Percentiles rank a stretch among this genome's conserved stretches.
Conservation (phyloP, 2,113 vertebrate species). For the Mus pahari region DNA sequence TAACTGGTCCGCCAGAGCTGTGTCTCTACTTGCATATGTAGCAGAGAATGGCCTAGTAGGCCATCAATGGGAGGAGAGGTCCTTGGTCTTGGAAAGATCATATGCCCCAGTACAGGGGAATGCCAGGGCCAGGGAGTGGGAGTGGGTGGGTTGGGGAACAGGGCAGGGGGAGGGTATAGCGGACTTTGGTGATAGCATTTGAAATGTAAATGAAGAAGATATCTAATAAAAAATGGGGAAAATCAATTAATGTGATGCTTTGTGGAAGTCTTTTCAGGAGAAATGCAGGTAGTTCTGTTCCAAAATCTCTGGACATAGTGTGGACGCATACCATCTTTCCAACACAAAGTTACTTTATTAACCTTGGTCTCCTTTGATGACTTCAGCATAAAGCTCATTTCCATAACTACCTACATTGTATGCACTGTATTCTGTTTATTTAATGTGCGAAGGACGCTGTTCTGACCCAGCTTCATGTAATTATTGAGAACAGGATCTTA, state of each 20-base stretch:
- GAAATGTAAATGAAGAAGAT: too few relatives aligned
- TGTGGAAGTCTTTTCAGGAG: neutral
- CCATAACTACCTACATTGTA: neutral
- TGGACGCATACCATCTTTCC: neutral
- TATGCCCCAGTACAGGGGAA: too few relatives aligned
- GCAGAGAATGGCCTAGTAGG: too few relatives aligned
- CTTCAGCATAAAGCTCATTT: conserved; percentile 25
- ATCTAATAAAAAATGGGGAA: too few relatives aligned
- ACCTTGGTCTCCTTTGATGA: neutral
- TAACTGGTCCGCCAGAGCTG: too few relatives aligned
- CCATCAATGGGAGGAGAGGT: too few relatives aligned
- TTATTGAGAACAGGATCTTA: neutral
- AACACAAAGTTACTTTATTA: neutral
- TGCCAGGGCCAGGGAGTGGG: too few relatives aligned
- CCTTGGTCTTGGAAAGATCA: too few relatives aligned
- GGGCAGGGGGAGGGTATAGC: too few relatives aligned
- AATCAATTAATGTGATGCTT: neutral
- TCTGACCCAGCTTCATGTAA: neutral
- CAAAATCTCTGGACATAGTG: neutral
- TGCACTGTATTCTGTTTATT: neutral
- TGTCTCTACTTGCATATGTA: too few relatives aligned
- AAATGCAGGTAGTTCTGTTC: conserved; percentile 2
- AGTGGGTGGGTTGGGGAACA: too few relatives aligned
- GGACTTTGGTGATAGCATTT: too few relatives aligned
- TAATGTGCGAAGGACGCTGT: neutral